Conservation (phyloP, 2,888 invertebrate genomes). For the Drosophila parthenogenetica region DNA sequence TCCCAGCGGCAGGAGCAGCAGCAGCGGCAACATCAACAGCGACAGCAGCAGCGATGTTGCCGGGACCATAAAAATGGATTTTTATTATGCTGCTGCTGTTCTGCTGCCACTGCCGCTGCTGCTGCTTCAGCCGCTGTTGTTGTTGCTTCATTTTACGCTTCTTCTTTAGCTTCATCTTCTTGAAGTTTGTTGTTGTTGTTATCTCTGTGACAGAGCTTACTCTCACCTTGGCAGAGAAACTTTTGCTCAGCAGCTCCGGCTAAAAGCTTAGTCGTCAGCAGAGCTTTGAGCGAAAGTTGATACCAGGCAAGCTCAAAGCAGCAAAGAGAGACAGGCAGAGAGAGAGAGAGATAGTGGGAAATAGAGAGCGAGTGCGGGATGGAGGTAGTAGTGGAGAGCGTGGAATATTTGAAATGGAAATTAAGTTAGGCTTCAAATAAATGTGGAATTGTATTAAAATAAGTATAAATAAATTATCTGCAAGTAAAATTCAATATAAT, state of each 20-base stretch:
- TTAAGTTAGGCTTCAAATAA: no score
- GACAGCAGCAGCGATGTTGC: slow-evolving; percentile 49
- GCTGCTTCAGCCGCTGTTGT: slow-evolving; percentile 29
- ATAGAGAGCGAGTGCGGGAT: no score
- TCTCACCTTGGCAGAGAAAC: slow-evolving; percentile 64
- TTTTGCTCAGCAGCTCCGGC: slow-evolving; percentile 42
- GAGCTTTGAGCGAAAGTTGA: slow-evolving; percentile 55
- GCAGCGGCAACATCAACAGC: slow-evolving; percentile 32
- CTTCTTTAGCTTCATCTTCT: slow-evolving; percentile 22
- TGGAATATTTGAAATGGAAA: no score
- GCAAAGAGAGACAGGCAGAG: neutral
- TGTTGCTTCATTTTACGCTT: slow-evolving; percentile 18
- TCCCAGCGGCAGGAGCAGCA: slow-evolving; percentile 31
- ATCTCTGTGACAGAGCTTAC: slow-evolving; percentile 65
- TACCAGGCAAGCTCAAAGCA: slow-evolving; percentile 3
- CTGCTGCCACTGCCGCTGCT: slow-evolving; percentile 24
- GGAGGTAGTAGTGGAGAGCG: no score
- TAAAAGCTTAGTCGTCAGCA: slow-evolving; percentile 25
- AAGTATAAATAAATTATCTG: no score
- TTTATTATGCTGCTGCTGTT: slow-evolving; percentile 68
- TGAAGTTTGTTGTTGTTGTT: slow-evolving; percentile 47
- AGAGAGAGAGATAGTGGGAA: neutral
- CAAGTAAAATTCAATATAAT: neutral
- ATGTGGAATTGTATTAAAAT: no score
- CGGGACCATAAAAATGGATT: slow-evolving; percentile 79